Percentiles rank a stretch among this genome's conserved stretches.
phyloP scores from a whole-genome alignment of 2,113 vertebrate genomes.

The Mobula birostris region DNA sequence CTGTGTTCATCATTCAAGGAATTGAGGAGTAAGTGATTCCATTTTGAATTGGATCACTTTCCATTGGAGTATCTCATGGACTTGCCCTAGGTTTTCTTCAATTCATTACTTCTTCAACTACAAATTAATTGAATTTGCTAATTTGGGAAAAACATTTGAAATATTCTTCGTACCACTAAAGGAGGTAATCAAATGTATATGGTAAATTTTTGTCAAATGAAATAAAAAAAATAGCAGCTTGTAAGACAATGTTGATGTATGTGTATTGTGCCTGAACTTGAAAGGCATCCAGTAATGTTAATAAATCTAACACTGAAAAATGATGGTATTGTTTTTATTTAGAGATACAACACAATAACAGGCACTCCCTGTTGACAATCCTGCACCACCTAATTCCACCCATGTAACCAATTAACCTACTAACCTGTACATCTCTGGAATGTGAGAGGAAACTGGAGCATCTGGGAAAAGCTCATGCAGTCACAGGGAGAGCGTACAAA shows the following conservation, averaged over 20 bases:
- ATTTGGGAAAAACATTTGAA: no score
- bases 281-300: not conserved
- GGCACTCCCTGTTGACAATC: no score
- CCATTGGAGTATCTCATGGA: not conserved
- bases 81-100: not conserved
- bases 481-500: no score
- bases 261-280: not conserved
- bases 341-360: no score
- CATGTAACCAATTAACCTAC: no score
- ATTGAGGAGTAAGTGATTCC: not conserved
- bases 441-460: no score
- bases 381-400: no score
- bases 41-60: constrained; percentile 12
- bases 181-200: not conserved
- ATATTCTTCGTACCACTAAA: not conserved
- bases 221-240: not conserved
- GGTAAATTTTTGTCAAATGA: not conserved
- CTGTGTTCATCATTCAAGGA: not conserved
- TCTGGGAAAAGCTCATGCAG: no score
- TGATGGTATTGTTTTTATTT: not conserved
- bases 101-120: not conserved
- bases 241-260: not conserved
- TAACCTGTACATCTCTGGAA: no score
- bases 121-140: not conserved
- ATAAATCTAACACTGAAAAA: not conserved